phyloP scores from a whole-genome alignment of 2,888 invertebrate genomes.

The Megastigmus dorsalis region DNA sequence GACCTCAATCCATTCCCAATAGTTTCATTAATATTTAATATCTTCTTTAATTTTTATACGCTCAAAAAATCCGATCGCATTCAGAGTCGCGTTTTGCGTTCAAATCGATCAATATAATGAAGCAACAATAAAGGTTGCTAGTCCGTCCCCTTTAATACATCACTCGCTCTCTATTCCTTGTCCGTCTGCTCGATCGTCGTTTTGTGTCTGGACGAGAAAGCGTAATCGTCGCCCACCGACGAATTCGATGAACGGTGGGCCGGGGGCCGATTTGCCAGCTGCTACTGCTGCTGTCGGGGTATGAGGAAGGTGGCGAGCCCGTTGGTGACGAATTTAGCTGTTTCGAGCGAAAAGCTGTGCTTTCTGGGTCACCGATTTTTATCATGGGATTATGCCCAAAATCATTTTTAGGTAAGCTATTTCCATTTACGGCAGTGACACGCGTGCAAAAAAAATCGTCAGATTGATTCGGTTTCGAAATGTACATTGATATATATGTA shows the following conservation, averaged over 20 bases:
- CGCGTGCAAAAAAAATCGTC: no score
- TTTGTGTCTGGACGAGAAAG: conserved; percentile 20
- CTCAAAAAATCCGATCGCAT: neutral
- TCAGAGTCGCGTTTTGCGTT: conserved; percentile 27
- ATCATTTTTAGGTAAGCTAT: conserved; percentile 16
- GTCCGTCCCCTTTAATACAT: neutral
- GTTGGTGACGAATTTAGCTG: conserved; percentile 39
- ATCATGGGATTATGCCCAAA: conserved; percentile 28
- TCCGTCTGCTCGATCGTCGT: neutral
- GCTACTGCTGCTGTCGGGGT: neutral
- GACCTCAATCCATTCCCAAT: no score
- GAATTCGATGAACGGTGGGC: neutral
- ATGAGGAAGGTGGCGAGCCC: no score
- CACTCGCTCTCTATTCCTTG: neutral
- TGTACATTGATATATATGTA: no score
- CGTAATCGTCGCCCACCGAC: conserved; percentile 33
- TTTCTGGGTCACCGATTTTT: conserved; percentile 36
- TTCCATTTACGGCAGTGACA: no score
- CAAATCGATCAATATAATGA: conserved; percentile 30
- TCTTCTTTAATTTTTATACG: no score
- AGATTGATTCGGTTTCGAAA: no score
- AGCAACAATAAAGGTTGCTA: conserved; percentile 24
- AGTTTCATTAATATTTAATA: no score
- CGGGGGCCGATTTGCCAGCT: conserved; percentile 36
- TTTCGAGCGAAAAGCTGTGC: conserved; percentile 28